Percentiles rank a stretch among this genome's conserved stretches.
These are phyloP conservation scores for Dysidea cf. avara DNA, from an alignment of 37 sponge, comb jelly and placozoan species.

Conservation along the genomic window DNA sequence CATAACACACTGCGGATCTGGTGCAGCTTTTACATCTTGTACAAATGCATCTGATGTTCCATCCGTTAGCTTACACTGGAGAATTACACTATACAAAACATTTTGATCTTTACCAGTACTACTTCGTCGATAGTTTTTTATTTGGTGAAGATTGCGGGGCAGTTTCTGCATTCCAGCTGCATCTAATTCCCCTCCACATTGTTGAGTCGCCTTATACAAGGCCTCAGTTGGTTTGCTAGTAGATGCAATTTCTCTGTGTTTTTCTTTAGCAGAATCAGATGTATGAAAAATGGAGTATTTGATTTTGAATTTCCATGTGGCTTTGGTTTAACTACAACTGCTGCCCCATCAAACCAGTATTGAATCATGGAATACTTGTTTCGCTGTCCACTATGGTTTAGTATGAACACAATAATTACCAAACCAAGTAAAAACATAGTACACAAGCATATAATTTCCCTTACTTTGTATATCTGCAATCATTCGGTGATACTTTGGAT, in stretches of 20 bases:
- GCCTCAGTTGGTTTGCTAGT: conserved; percentile 1
- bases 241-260: conserved; percentile 6
- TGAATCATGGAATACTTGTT: conserved; percentile 12
- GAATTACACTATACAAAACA: conserved; percentile 38
- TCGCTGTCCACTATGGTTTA: neutral
- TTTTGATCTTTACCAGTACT: conserved; percentile 1
- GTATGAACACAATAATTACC: too few species aligned
- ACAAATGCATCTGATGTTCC: conserved; percentile 29
- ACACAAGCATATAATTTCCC: neutral
- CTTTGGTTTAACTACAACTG: neutral
- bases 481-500: conserved; percentile 10
- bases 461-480: conserved; percentile 15
- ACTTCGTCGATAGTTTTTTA: too few species aligned
- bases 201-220: too few species aligned
- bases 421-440: too few species aligned
- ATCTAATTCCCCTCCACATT: too few species aligned
- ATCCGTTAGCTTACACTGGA: conserved; percentile 44
- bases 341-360: conserved; percentile 8
- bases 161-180: too few species aligned
- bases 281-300: neutral
- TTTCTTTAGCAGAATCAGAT: conserved; percentile 1
- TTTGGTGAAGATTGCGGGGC: too few species aligned
- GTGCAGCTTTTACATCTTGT: conserved; percentile 49
- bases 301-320: conserved; percentile 12
- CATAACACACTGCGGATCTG: conserved; percentile 41